Conservation (phyloP, 2,888 invertebrate genomes). For the Oeneis ivallda region DNA sequence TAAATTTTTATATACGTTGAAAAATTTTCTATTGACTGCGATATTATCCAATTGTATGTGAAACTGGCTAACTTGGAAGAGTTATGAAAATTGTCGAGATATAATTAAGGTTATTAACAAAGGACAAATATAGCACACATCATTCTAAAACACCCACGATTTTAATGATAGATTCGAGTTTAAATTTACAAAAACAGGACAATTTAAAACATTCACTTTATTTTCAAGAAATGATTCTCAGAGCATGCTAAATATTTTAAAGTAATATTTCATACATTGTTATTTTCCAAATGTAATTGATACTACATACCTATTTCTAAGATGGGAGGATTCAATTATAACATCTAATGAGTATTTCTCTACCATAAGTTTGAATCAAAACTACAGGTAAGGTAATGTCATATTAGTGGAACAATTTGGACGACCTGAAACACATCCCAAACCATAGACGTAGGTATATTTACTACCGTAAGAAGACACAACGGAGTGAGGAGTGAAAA, state of each 20-base stretch:
- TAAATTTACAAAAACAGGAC: constrained; percentile 3
- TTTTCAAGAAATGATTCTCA: constrained; percentile 20
- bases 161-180: constrained; percentile 8
- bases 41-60: too few species aligned
- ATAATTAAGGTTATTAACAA: background rate
- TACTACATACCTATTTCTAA: constrained; percentile 3
- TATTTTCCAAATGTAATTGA: background rate
- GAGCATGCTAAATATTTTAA: constrained; percentile 27
- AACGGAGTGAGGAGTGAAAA: too few species aligned
- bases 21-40: too few species aligned
- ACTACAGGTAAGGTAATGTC: constrained; percentile 1
- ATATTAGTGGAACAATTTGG: background rate
- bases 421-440: too few species aligned
- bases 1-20: too few species aligned
- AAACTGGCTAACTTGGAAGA: too few species aligned
- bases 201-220: constrained; percentile 17
- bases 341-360: background rate
- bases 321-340: constrained; percentile 3
- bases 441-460: too few species aligned
- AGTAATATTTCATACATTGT: background rate
- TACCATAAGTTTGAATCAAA: background rate
- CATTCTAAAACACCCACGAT: constrained; percentile 25
- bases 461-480: too few species aligned
- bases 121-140: constrained; percentile 12
- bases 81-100: background rate